Evolutionary conservation across 2,113 vertebrate genomes (phyloP), one percentile per base, ranked within the genome.

Genomic region (Pangasianodon hypophthalmus): DNA sequence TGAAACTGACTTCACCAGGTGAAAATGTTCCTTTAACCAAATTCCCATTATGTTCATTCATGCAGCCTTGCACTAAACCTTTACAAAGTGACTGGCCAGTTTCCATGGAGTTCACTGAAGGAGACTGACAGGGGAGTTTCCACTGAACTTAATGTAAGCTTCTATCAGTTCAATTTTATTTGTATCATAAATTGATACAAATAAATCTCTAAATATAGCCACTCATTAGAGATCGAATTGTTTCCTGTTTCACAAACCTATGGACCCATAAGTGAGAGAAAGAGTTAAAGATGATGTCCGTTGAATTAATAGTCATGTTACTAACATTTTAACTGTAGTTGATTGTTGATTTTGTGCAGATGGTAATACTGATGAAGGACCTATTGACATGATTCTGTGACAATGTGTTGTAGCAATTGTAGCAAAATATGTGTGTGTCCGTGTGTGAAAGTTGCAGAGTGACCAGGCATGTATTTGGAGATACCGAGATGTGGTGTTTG

Each of bases 51-150:
- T 91, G 44, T 91, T 13, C 86, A 24, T 86, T 13, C 71, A 93
- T 95, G 88, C 94, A 99, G 98, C 91, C 95, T 99, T 93, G 96
- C 97, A 19, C 92, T 98, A n/a, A 99, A 99, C 92, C 6, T 98
- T 4, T 99, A 99, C 92, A 99, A 99, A 95, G 98, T 99, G 32
- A 99, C 97, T 0, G 98, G 98, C 0, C 98, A 99, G 95, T 99
- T 99, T 92, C 98, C 98, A 0, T 99, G 98, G 98, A 99, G 98
- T 93, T 99, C 98, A 0, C 95, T 99, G 41, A 98, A 98, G 83
- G 98, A 99, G 95, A 99, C 98, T 0, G 98, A 99, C 94, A 92
- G 98, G 92, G 98, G 98, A 3, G 0, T 98, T 44, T 99, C 98
- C 0, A 94, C 97, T 0, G 98, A 99, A 83, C 92, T 97, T 8